Evolutionary conservation across 2,113 vertebrate species (phyloP), one percentile per base, ranked within the genome.

Genomic region (Colaptes auratus): DNA sequence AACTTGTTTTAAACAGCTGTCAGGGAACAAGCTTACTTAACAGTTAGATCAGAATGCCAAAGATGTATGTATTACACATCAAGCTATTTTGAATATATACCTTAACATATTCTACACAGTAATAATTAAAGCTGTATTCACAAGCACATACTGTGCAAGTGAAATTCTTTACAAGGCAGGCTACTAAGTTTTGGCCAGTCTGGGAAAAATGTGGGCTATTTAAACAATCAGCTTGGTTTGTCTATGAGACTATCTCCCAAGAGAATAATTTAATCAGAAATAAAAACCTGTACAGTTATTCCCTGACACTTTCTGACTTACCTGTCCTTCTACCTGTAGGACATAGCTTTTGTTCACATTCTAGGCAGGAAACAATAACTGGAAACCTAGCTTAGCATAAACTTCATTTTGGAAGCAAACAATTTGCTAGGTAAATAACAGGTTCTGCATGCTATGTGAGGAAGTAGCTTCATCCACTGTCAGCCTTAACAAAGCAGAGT

Each of bases 1-100:
- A 92, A 77, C 58, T 69, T 90, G 27, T 67, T 91, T 88, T 79
- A 82, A 94, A 55, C 12, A 91, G 63, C 28, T 89, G 76, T 42
- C 7, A 50, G 36, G 74, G 64, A 79, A 64, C 6, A 42, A 81
- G 27, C 16, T 60, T 92, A 58, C 61, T 89, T 64, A 92, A 66
- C 69, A 93, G 66, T 81, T 80, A 84, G 70, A 90, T 76, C 15
- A 86, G 39, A 46, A 15, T 89, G 63, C 30, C 46, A 76, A 72
- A 82, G 35, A 77, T 35, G n/a, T 42, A 69, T 50, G 50, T 30
- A 88, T 89, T 4, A 72, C 11, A 64, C 52, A 81, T 48, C 13
- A 92, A 90, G n/a, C 15, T 76, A 52, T 60, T 84, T 17, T 56
- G 79, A 79, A 85, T 6, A 53, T 15, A 80, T 15, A 82, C 31